Evolutionary conservation across 2,113 vertebrate species (phyloP).

Genomic region (Boleophthalmus pectinirostris): DNA sequence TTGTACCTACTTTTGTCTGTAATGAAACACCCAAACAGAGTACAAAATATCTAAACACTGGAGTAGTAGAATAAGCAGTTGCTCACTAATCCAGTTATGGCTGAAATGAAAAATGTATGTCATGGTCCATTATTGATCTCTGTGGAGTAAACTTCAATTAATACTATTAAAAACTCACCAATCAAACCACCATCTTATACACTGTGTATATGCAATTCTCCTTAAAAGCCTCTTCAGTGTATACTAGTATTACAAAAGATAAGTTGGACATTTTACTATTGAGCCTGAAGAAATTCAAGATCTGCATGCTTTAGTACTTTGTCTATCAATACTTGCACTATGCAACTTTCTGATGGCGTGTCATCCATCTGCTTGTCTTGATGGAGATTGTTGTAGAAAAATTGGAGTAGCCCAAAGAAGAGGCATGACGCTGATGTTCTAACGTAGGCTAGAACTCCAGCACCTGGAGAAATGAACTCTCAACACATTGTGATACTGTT

Average conservation of each 20-base stretch:
- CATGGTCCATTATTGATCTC: neutral
- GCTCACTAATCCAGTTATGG: constrained; percentile 1
- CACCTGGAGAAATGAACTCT: no score
- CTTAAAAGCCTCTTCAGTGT: neutral
- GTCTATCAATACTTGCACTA: neutral
- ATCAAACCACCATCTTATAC: neutral
- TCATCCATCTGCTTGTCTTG: no score
- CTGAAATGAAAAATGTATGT: constrained; percentile 9
- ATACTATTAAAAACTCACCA: neutral
- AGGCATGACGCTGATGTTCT: no score
- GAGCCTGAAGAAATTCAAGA: neutral
- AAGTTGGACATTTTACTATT: neutral
- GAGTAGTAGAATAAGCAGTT: constrained; percentile 3
- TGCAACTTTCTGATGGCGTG: neutral
- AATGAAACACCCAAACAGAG: constrained; percentile 1
- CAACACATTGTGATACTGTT: no score
- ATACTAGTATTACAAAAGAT: neutral
- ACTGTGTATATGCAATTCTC: neutral
- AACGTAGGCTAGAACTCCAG: no score
- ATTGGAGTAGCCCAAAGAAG: no score
- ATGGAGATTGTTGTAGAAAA: no score
- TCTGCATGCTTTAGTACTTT: no score
- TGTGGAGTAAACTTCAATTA: neutral
- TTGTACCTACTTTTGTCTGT: constrained; percentile 1
- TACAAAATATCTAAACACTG: constrained; percentile 8